phyloP scores from a whole-genome alignment of 2,888 invertebrate genomes.

The Linyphia triangularis region DNA sequence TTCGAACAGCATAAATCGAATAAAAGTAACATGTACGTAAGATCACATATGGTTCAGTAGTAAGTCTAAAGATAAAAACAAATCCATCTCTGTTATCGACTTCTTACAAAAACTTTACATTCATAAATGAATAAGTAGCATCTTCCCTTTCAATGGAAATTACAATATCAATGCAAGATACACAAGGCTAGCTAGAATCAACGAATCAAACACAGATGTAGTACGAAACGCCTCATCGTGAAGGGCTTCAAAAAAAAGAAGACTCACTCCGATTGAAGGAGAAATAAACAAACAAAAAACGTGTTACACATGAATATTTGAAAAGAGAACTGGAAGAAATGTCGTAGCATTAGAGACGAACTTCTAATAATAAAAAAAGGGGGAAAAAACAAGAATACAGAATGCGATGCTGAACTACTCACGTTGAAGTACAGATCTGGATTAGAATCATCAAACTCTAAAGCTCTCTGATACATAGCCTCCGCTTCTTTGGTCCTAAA shows the following conservation, averaged over 20 bases:
- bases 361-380: slow-evolving; percentile 44
- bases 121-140: slow-evolving; percentile 9
- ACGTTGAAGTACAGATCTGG: slow-evolving; percentile 81
- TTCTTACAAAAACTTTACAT: neutral
- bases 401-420: slow-evolving; percentile 76
- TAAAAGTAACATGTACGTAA: too few relatives aligned
- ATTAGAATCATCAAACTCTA: slow-evolving; percentile 79
- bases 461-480: slow-evolving; percentile 79
- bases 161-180: neutral
- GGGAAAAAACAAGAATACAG: neutral
- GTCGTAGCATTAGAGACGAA: slow-evolving; percentile 29
- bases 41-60: too few relatives aligned
- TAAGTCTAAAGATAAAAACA: too few relatives aligned
- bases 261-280: neutral
- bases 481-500: slow-evolving; percentile 79
- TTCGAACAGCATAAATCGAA: too few relatives aligned
- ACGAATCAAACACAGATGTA: neutral
- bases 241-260: slow-evolving; percentile 4
- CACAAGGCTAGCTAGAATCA: neutral
- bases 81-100: too few relatives aligned
- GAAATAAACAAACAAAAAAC: slow-evolving; percentile 20
- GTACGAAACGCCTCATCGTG: neutral
- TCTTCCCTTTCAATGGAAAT: neutral
- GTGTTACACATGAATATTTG: slow-evolving; percentile 54
- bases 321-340: slow-evolving; percentile 38